Evolutionary conservation across 2,888 invertebrate genomes (phyloP).

Genomic region (Agrochola litura): DNA sequence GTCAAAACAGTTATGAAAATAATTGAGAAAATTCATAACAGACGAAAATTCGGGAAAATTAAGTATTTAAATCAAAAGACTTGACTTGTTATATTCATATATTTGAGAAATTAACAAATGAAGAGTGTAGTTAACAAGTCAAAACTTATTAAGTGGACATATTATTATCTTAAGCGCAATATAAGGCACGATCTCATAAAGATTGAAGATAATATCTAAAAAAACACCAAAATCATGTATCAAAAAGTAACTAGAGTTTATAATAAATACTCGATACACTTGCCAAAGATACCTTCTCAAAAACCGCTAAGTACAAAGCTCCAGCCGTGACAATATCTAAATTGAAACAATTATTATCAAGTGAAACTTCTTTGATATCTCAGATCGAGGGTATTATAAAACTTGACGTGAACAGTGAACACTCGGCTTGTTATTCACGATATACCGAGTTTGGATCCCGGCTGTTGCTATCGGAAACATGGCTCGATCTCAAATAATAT

Average conservation of each 20-base stretch:
- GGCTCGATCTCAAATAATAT: conserved; percentile 4
- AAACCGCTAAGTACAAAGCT: neutral
- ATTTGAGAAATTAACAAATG: neutral
- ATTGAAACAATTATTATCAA: conserved; percentile 36
- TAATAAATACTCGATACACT: neutral
- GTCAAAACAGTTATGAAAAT: neutral
- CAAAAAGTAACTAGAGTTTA: neutral
- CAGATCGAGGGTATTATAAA: neutral
- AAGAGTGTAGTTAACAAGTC: neutral
- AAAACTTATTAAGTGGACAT: neutral
- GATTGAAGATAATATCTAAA: neutral
- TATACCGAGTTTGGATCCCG: conserved; percentile 1
- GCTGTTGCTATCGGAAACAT: conserved; percentile 12
- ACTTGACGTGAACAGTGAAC: neutral
- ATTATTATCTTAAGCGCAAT: neutral
- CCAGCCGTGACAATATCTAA: conserved; percentile 9
- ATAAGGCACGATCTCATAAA: neutral
- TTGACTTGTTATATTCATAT: neutral
- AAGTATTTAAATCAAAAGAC: neutral
- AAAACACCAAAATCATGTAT: neutral
- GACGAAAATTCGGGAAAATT: neutral
- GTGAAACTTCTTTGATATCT: conserved; percentile 4
- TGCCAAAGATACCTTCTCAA: neutral
- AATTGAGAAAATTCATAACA: neutral
- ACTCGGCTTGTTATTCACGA: neutral